Conservation (phyloP, 2,888 invertebrate species). For the Cetonia aurata region DNA sequence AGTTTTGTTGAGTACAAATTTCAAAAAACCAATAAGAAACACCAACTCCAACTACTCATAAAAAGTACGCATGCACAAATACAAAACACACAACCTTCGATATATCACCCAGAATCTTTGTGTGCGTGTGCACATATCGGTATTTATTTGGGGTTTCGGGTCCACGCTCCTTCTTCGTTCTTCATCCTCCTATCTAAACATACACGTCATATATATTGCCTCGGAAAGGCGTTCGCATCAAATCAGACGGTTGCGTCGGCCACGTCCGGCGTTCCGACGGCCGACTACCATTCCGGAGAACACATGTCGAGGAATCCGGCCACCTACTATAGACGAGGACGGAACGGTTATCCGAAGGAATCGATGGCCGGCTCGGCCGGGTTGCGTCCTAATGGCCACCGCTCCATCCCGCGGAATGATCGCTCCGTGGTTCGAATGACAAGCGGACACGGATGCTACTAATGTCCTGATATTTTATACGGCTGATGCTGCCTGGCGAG, state of each 20-base stretch:
- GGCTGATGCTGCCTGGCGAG: constrained; percentile 13
- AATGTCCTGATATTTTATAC: constrained; percentile 56
- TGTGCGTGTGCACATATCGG: constrained; percentile 13
- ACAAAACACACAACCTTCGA: no score
- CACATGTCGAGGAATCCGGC: constrained; percentile 55
- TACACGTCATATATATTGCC: constrained; percentile 54
- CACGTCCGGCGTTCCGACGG: constrained; percentile 58
- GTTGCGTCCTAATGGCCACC: constrained; percentile 60
- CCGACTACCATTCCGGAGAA: constrained; percentile 49
- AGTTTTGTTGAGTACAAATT: background rate
- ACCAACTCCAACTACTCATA: background rate
- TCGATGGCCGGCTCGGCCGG: constrained; percentile 58
- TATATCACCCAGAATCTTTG: background rate
- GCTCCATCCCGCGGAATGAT: constrained; percentile 62
- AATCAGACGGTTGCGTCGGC: constrained; percentile 54
- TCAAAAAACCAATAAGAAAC: background rate
- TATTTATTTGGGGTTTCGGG: constrained; percentile 33
- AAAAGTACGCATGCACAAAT: background rate
- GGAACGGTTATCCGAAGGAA: constrained; percentile 46
- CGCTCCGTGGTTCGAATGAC: constrained; percentile 64
- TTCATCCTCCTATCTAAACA: constrained; percentile 28
- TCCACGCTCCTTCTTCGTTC: background rate
- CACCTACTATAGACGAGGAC: background rate
- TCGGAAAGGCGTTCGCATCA: constrained; percentile 57
- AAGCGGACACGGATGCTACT: constrained; percentile 62